A percentile compares a stretch with the other conserved stretches of the same genome.
These are phyloP conservation scores for Cheumatopsyche charites DNA, from an alignment of 1,140 invertebrate genomes.

Conservation along the genomic window DNA sequence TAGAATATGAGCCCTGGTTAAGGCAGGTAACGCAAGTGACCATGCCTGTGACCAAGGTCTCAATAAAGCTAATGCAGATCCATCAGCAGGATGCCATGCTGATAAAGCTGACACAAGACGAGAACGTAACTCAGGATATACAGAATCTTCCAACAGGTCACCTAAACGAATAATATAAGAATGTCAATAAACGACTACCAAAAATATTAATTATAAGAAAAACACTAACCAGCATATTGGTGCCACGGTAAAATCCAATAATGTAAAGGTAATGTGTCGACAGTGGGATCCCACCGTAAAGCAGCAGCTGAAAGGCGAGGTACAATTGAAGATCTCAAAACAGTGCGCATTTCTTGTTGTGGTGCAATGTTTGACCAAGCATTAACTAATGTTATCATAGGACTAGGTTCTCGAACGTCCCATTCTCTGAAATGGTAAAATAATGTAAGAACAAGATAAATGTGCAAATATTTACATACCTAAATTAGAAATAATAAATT, in stretches of 20 bases:
- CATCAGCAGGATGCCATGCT: slow-evolving; percentile 92
- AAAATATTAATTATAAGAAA: slow-evolving; percentile 26
- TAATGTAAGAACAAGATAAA: slow-evolving; percentile 13
- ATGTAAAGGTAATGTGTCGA: slow-evolving; percentile 92
- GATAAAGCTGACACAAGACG: slow-evolving; percentile 87
- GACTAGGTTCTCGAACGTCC: slow-evolving; percentile 76
- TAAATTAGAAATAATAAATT: slow-evolving; percentile 34
- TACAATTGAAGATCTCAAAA: slow-evolving; percentile 81
- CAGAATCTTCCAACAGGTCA: slow-evolving; percentile 70
- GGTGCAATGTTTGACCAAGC: slow-evolving; percentile 83
- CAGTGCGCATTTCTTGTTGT: slow-evolving; percentile 81
- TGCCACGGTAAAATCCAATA: slow-evolving; percentile 96
- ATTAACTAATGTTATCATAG: slow-evolving; percentile 80
- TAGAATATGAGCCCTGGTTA: slow-evolving; percentile 88
- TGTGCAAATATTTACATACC: slow-evolving; percentile 8
- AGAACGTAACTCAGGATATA: slow-evolving; percentile 92
- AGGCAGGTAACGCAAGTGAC: slow-evolving; percentile 80
- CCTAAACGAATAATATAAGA: slow-evolving; percentile 52
- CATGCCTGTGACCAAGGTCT: slow-evolving; percentile 88
- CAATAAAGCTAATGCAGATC: slow-evolving; percentile 90
- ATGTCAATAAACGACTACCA: too few species aligned
- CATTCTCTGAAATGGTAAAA: slow-evolving; percentile 59
- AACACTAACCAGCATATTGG: slow-evolving; percentile 50
- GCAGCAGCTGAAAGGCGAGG: slow-evolving; percentile 82
- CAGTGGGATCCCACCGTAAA: slow-evolving; percentile 92